Evolutionary conservation across 2,888 invertebrate species (phyloP), one percentile per base, ranked within the genome.

Genomic region (Eucriotettix oculatus): DNA sequence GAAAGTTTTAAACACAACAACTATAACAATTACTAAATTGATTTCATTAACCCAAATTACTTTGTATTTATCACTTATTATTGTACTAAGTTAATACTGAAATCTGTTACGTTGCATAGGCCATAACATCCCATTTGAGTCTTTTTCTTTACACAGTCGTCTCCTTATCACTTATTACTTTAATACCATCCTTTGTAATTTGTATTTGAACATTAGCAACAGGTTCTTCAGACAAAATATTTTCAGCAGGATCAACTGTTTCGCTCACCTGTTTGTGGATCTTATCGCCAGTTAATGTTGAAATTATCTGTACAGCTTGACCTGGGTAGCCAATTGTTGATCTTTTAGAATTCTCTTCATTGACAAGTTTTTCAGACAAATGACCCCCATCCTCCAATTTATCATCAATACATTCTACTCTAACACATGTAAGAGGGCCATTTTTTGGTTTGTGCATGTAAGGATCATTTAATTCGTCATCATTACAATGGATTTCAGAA

Each of bases 81-180:
- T 29, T 29, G 29, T 29, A 29, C 29, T 29, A 29, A 29, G 29
- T 29, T 29, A 29, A 29, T 29, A 29, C 29, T 29, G 29, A 29
- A 29, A 29, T 29, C 7, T 29, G 7, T 5, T 29, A 29, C 29
- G 2, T 29, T 29, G 29, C 7, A 29, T 29, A 29, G 29, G 29
- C 29, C 29, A 29, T 29, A 29, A 29, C 2, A 29, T 29, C 29
- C 29, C 29, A 29, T 29, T 29, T 29, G 29, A 29, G 29, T 7
- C 29, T 29, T 14, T 16, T 10, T 10, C 10, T n/a, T 71, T 72
- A 79, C 58, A 85, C 84, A 57, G 84, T 84, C 63, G 86, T 87
- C 70, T 88, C 87, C 16, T 85, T 84, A 68, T 87, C 87, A 67
- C 87, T 87, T 55, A 87, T 86, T 58, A 87, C 85, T 72, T 86